phyloP scores from a whole-genome alignment of 2,113 vertebrate genomes.

The Oryzias curvinotus region DNA sequence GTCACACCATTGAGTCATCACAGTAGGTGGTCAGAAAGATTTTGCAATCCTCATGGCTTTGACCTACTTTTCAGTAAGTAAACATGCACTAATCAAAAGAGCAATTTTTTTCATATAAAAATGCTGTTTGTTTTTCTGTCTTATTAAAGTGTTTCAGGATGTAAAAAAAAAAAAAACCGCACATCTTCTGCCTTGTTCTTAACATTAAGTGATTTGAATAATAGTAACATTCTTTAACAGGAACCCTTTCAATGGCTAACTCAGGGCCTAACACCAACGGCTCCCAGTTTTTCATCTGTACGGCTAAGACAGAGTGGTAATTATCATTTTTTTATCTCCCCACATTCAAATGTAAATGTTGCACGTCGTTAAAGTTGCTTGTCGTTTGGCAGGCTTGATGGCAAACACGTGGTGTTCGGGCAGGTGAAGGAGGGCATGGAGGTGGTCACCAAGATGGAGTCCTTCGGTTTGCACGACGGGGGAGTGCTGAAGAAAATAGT shows the following conservation, averaged over 20 bases:
- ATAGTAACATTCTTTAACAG: constrained; percentile 58
- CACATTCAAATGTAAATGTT: neutral
- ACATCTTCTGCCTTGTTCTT: neutral
- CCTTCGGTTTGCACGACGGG: constrained; percentile 86
- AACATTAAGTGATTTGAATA: no score
- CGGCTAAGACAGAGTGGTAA: constrained; percentile 91
- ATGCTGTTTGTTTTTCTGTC: constrained; percentile 22
- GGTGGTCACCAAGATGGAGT: constrained; percentile 88
- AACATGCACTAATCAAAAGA: constrained; percentile 37
- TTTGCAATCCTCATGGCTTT: constrained; percentile 56
- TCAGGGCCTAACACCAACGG: constrained; percentile 93
- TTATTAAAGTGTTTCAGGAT: constrained; percentile 9
- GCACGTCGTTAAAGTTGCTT: neutral
- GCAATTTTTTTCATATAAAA: constrained; percentile 20
- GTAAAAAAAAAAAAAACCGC: constrained; percentile 5
- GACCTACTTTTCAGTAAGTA: constrained; percentile 68
- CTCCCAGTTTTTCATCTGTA: constrained; percentile 97
- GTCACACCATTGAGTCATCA: neutral
- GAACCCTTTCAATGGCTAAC: constrained; percentile 95
- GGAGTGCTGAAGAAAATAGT: constrained; percentile 88
- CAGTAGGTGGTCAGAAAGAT: constrained; percentile 16
- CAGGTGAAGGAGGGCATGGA: constrained; percentile 91
- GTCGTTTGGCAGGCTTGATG: constrained; percentile 84
- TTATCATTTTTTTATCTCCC: neutral
- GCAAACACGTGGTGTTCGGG: constrained; percentile 94